Evolutionary conservation across 2,888 invertebrate genomes (phyloP), one percentile per base, ranked within the genome.

Genomic region (Hydraecia micacea): DNA sequence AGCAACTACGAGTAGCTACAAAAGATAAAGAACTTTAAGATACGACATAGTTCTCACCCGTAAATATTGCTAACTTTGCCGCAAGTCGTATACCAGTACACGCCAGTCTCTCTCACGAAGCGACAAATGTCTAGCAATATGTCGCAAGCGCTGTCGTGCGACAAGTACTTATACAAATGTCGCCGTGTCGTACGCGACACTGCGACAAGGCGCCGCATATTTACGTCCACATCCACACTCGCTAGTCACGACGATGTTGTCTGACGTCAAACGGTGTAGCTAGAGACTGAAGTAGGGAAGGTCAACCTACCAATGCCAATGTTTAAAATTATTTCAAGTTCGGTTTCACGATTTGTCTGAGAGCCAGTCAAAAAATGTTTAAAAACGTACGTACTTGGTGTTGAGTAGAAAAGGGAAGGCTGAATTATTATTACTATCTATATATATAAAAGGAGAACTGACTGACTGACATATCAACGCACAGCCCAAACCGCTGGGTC

Each of bases 121-220:
- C 83, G 73, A 85, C 79, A 77, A 87, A 87, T 85, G 76, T 74
- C 73, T 58, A 42, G 73, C 76, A 85, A 87, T 86, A 85, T 82
- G 86, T 86, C 80, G 78, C 73, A 28, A 7, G 36, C 21, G 32
- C 65, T 75, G 75, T 78, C 85, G 65, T 70, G 63, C 78, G 78
- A 80, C 75, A 73, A 75, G 78, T 78, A n/a, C n/a, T n/a, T n/a
- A 79, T 79, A 85, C 82, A 82, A 82, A 85, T 82, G 82, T 79
- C 72, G 69, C 7, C 55, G 32, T 73, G 82, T 82, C 82, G 73
- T 75, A 60, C 65, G 84, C 75, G 85, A 76, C 79, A 66, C 65
- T n/a, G 75, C 66, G 79, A 82, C 82, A 55, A 66, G 76, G 36
- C 75, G 75, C 71, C 70, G 62, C 76, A 75, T 81, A 65, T 84